Evolutionary conservation across 2,888 invertebrate species (phyloP).

Genomic region (Aphidoletes aphidimyza): DNA sequence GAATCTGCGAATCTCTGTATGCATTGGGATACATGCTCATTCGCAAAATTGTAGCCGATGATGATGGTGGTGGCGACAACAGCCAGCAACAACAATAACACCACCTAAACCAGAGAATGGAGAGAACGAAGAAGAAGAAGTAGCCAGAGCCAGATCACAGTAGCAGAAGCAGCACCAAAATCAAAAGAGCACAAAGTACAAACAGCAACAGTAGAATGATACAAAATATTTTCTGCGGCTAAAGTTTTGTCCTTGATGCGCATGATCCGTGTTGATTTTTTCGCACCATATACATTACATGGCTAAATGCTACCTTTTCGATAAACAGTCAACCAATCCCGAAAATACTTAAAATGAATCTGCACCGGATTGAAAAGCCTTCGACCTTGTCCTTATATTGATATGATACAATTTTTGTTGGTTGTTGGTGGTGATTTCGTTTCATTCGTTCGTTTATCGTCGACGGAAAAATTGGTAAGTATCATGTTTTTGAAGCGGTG

Average conservation of each 20-base stretch:
- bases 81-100: background rate
- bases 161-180: too few species aligned
- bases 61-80: conserved; percentile 25
- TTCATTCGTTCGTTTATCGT: background rate
- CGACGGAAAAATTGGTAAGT: background rate
- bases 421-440: background rate
- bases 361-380: background rate
- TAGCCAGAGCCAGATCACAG: too few species aligned
- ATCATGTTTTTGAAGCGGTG: background rate
- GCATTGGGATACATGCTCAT: conserved; percentile 15
- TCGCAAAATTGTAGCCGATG: background rate
- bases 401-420: background rate
- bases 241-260: background rate
- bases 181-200: too few species aligned
- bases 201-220: background rate
- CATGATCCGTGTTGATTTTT: background rate
- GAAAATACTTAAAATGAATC: conserved; percentile 41
- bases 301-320: conserved; percentile 12
- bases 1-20: background rate
- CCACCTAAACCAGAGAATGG: background rate
- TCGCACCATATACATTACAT: conserved; percentile 36
- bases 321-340: conserved; percentile 7
- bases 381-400: conserved; percentile 13
- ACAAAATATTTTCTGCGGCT: conserved; percentile 25
- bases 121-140: too few species aligned